These are phyloP conservation scores for Salarias fasciatus DNA, from an alignment of 2,797 vertebrate species.

Conservation along the genomic window DNA sequence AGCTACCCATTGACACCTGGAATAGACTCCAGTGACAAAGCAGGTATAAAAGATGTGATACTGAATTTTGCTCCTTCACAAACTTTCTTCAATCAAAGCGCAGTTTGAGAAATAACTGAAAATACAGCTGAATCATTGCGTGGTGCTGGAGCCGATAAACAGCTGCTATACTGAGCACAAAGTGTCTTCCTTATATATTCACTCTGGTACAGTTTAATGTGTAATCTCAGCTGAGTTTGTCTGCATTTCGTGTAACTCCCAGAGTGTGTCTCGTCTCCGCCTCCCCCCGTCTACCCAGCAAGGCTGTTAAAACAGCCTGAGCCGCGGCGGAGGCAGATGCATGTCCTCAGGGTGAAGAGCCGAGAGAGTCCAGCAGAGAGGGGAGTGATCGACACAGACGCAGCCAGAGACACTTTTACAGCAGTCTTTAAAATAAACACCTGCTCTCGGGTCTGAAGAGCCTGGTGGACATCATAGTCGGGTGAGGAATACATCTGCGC, in stretches of 20 bases:
- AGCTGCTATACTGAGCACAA: too few species aligned
- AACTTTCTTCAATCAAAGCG: too few species aligned
- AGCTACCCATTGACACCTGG: too few species aligned
- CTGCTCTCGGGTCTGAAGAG: conserved; percentile 50
- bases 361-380: conserved; percentile 13
- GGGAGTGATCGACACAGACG: conserved; percentile 34
- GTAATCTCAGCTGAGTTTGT: background rate
- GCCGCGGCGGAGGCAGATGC: conserved; percentile 50
- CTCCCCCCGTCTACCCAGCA: conserved; percentile 15
- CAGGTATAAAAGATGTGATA: too few species aligned
- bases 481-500: conserved; percentile 18
- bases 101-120: too few species aligned
- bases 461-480: conserved; percentile 11
- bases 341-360: conserved; percentile 43
- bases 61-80: too few species aligned
- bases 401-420: conserved; percentile 61
- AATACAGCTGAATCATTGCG: too few species aligned
- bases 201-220: background rate
- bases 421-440: conserved; percentile 73
- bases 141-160: too few species aligned
- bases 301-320: conserved; percentile 58
- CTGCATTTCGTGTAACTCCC: background rate
- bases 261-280: conserved; percentile 11
- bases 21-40: too few species aligned
- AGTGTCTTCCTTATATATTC: conserved; percentile 27